Evolutionary conservation across 2,113 vertebrate species (phyloP), one percentile per base, ranked within the genome.

Genomic region (Ciconia boyciana): DNA sequence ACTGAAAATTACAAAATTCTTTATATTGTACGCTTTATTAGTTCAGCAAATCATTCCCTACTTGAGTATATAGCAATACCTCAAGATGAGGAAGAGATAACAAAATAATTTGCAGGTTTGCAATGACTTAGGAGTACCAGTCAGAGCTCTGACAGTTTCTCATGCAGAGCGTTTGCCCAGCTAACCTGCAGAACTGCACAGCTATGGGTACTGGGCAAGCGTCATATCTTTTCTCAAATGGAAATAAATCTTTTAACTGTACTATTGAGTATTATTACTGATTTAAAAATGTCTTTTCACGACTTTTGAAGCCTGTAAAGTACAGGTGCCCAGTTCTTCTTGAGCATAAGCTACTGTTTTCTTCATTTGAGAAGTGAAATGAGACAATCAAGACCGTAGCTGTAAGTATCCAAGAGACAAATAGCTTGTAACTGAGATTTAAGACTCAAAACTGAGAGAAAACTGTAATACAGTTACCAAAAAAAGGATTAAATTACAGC

Each of bases 141-240:
- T 61, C 39, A 52, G 82, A 48, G n/a, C 34, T 80, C 84, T 36
- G 61, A 4, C 3, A 3, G 52, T 4, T 90, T 43, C 87, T 83
- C 1, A 0, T 3, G 58, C 26, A 17, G 31, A 51, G 13, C 14
- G 21, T 49, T 39, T 65, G 39, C 22, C 58, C 57, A 58, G 15
- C 17, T 41, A 55, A 60, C 43, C 48, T 36, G 44, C 68, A 72
- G 49, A 75, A 84, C 0, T 22, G 24, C 52, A 44, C 20, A 58
- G 48, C 44, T 39, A 25, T 0, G 0, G 57, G 44, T 13, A 74
- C 34, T 31, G 46, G 78, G 32, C 26, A 69, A 90, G n/a, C 34
- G 39, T 7, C 2, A 0, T 7, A 13, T 16, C 54, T n/a, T 62
- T 25, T 57, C 29, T 55, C 32, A 57, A 21, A 43, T 0, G 1